Evolutionary conservation across 2,797 vertebrate genomes (phyloP), one percentile per base, ranked within the genome.

Genomic region (Sebastes wilsoni): DNA sequence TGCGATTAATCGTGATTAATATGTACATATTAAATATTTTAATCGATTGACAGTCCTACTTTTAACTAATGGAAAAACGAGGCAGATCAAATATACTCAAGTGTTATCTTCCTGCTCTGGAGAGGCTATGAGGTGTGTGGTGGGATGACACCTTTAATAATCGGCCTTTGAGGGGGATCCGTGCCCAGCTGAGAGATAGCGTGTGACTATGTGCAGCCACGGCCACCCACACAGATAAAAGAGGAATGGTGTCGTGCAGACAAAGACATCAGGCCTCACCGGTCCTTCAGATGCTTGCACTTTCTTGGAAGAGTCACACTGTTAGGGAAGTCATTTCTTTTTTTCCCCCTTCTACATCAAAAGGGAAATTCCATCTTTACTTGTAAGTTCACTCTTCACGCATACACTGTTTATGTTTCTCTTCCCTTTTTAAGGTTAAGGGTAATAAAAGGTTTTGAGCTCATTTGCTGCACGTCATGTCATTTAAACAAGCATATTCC

Each of bases 211-310:
- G 67, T 73, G 78, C 69, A 81, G 58, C 81, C 74, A 54, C 8
- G 28, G 76, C 94, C 94, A 94, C 95, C 93, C 92, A 94, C 88
- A 27, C 28, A 90, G 94, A 92, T 92, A 78, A 92, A 90, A 90
- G 79, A 77, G 81, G 71, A 82, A 82, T 22, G 49, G 34, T 79
- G 79, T 79, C 64, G 54, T 89, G 86, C 71, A 87, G 75, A 90
- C 88, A 81, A 84, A 83, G 78, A 88, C 73, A 80, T 34, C 69
- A 27, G 64, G 56, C 20, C 76, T 78, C 78, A 36, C 49, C 6
- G 2, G 72, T 81, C 76, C 77, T 69, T 89, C 75, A 80, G 66
- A 87, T 83, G 83, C 71, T 62, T 90, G 28, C 42, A 30, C 77
- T 73, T 83, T 76, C 71, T 60, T 76, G 73, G 64, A 89, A 86